A percentile compares a stretch with the other conserved stretches of the same genome.
phyloP scores from a whole-genome alignment of 2,888 invertebrate species.

The Meteorus cinctellus region DNA sequence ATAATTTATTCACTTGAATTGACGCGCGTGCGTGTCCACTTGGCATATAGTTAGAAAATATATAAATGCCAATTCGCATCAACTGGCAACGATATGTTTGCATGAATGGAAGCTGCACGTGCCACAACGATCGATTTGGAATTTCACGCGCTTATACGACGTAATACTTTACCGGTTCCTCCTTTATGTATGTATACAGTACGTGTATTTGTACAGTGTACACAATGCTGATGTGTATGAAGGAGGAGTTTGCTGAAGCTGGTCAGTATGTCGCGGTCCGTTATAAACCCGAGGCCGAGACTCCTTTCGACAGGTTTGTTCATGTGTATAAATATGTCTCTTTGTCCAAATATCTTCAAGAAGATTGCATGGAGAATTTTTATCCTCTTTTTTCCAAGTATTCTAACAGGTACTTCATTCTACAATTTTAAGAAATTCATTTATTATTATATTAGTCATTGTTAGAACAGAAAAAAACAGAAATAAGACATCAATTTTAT shows the following conservation, averaged over 20 bases:
- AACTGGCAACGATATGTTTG: constrained; percentile 29
- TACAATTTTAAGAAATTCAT: too few species aligned
- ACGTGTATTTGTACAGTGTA: background rate
- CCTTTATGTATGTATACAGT: background rate
- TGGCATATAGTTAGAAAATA: background rate
- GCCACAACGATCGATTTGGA: background rate
- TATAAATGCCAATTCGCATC: constrained; percentile 6
- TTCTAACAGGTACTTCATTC: too few species aligned
- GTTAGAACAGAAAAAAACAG: too few species aligned
- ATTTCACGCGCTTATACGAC: constrained; percentile 26
- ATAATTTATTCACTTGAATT: constrained; percentile 1
- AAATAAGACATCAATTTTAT: too few species aligned
- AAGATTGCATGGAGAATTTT: background rate
- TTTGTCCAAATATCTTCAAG: background rate
- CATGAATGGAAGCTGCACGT: constrained; percentile 42
- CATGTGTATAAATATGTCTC: constrained; percentile 17
- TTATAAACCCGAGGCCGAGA: constrained; percentile 69
- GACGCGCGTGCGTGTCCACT: background rate
- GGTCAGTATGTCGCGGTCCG: constrained; percentile 69
- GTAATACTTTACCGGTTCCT: constrained; percentile 12
- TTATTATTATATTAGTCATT: too few species aligned
- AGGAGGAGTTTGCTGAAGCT: constrained; percentile 39
- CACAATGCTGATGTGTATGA: constrained; percentile 20
- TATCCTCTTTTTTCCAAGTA: background rate
- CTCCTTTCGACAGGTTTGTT: constrained; percentile 62